Base-by-base conservation (phyloP, 2,797 vertebrate genomes). In the Tinamus major region DNA sequence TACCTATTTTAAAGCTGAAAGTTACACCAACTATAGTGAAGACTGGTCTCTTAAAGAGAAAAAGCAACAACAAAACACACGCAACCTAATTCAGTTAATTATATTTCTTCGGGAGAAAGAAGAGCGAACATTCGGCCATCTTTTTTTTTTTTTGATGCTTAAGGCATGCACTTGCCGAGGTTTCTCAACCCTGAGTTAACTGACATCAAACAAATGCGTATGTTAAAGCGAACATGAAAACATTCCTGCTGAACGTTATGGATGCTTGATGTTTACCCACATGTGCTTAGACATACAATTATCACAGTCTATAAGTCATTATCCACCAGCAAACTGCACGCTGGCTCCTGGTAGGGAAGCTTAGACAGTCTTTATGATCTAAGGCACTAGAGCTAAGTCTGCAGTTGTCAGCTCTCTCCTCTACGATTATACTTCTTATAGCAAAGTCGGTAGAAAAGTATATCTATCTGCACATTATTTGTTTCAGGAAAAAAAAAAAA, bases 161-260 rank as follows among this genome's bases (percentile, higher is more conserved):
- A 24, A 26, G 8, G 24, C 14, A 69, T 24, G 8, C 8, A 76
- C 64, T 83, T 76, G 16, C 61, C 53, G 64, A 23, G 63, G 18
- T 33, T 85, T 92, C 78, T 74, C n/a, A 77, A 77, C 11, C 7
- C 13, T 48, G 51, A 39, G 77, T 65, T 83, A 80, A 74, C 26
- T 62, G 6, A 3, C 58, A 78, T 67, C 78, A 89, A 55, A 83
- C 20, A 12, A 83, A 62, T 5, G n/a, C 13, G n/a, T 46, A 80
- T 75, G 41, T 63, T 67, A 80, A 84, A 87, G 53, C 18, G 63
- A 81, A 70, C 62, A 59, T 75, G 65, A 78, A 94, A 95, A 89
- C 0, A 3, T 58, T 39, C 42, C 41, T 92, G 46, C 41, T 70
- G 37, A 78, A 63, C 51, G 37, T 67, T 46, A 75, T 27, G 42